Conservation (phyloP, 2,888 invertebrate genomes). For the Conchocele bisecta region DNA sequence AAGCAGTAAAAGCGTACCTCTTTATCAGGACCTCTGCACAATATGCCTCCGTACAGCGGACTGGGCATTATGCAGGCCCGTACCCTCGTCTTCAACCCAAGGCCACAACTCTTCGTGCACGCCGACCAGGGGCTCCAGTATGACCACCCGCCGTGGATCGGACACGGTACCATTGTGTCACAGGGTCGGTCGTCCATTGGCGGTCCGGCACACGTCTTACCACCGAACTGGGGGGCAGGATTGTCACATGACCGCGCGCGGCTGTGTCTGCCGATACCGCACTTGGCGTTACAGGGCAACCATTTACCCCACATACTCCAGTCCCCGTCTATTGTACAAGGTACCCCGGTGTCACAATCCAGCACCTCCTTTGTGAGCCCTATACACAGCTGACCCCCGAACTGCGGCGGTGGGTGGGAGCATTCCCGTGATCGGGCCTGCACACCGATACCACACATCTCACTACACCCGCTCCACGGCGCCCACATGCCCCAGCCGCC, state of each 20-base stretch:
- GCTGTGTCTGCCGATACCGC: constrained; percentile 31
- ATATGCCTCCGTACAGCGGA: constrained; percentile 35
- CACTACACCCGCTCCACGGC: constrained; percentile 14
- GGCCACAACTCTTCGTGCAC: constrained; percentile 29
- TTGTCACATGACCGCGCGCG: constrained; percentile 34
- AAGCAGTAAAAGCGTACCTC: no score
- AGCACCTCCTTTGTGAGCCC: constrained; percentile 1
- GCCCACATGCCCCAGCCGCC: constrained; percentile 45
- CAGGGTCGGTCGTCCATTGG: constrained; percentile 17
- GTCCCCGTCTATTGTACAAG: constrained; percentile 34
- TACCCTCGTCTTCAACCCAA: constrained; percentile 8
- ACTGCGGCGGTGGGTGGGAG: constrained; percentile 31
- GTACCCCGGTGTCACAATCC: constrained; percentile 31
- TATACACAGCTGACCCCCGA: constrained; percentile 30
- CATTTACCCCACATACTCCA: constrained; percentile 41
- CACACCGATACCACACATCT: constrained; percentile 25
- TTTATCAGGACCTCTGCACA: constrained; percentile 23
- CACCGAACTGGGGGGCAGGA: constrained; percentile 33
- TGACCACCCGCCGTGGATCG: constrained; percentile 40
- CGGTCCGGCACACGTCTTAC: constrained; percentile 29
- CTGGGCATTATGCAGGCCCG: constrained; percentile 38
- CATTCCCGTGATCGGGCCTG: constrained; percentile 23
- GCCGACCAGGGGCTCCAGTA: constrained; percentile 36
- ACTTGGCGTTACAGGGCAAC: constrained; percentile 24
- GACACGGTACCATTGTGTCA: constrained; percentile 33